Evolutionary conservation across 2,888 invertebrate genomes (phyloP).

Genomic region (Hybos culiciformis): DNA sequence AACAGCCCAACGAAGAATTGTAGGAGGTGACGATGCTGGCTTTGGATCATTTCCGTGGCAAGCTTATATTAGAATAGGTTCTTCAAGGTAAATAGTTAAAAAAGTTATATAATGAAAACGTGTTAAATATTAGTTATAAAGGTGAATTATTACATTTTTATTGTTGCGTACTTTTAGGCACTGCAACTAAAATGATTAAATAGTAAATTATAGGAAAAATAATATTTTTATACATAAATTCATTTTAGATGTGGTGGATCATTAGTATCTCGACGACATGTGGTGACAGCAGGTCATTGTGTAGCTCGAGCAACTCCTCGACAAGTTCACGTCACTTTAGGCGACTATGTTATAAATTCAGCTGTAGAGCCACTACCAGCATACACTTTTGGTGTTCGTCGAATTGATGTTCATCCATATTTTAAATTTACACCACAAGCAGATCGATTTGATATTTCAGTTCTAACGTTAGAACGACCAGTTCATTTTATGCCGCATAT

Average conservation of each 20-base stretch:
- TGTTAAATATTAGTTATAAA: neutral
- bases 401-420: constrained; percentile 81
- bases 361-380: constrained; percentile 83
- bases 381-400: constrained; percentile 81
- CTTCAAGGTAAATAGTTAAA: constrained; percentile 51
- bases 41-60: constrained; percentile 94
- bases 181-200: neutral
- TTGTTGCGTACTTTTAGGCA: neutral
- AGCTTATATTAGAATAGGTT: constrained; percentile 86
- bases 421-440: constrained; percentile 90
- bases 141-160: neutral
- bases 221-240: constrained; percentile 7
- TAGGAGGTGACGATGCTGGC: constrained; percentile 86
- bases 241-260: constrained; percentile 74
- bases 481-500: constrained; percentile 88
- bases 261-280: constrained; percentile 76
- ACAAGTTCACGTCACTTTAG: constrained; percentile 73
- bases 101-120: neutral
- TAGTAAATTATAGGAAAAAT: constrained; percentile 7
- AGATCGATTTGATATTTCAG: constrained; percentile 82
- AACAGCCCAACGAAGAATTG: constrained; percentile 77
- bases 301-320: constrained; percentile 81
- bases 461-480: constrained; percentile 69
- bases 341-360: constrained; percentile 89
- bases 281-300: constrained; percentile 89